A percentile compares a stretch with the other conserved stretches of the same genome.
These are phyloP conservation scores for Pachycephala philippinensis DNA, from an alignment of 2,113 vertebrate genomes.

Conservation along the genomic window DNA sequence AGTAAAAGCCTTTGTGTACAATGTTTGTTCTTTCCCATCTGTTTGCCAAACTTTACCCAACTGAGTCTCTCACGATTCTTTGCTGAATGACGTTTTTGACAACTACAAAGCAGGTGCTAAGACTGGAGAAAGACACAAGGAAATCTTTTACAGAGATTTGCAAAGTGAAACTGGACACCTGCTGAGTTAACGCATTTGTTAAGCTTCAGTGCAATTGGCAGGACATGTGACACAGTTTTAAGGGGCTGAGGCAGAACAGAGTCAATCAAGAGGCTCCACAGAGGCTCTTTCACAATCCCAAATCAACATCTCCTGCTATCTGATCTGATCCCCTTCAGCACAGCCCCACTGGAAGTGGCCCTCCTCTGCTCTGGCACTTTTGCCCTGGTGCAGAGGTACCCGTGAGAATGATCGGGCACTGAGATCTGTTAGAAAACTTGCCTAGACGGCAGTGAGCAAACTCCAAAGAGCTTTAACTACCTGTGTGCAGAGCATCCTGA, in stretches of 20 bases:
- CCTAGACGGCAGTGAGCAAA: neutral
- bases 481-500: neutral
- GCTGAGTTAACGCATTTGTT: neutral
- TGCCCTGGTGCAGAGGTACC: neutral
- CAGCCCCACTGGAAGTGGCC: neutral
- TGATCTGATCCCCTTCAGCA: neutral
- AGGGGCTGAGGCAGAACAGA: neutral
- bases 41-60: neutral
- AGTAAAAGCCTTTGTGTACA: neutral
- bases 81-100: neutral
- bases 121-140: neutral
- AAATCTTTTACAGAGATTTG: neutral
- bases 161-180: neutral
- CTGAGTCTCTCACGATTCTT: neutral
- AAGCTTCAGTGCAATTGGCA: neutral
- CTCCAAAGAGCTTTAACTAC: neutral
- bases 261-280: neutral
- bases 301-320: accelerated
- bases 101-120: neutral
- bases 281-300: neutral
- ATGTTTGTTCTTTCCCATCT: neutral
- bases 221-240: neutral
- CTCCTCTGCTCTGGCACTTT: neutral
- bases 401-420: neutral
- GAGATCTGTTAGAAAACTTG: neutral